Evolutionary conservation across 2,888 invertebrate species (phyloP), one percentile per base, ranked within the genome.

Genomic region (Ennomos fuscantarius): DNA sequence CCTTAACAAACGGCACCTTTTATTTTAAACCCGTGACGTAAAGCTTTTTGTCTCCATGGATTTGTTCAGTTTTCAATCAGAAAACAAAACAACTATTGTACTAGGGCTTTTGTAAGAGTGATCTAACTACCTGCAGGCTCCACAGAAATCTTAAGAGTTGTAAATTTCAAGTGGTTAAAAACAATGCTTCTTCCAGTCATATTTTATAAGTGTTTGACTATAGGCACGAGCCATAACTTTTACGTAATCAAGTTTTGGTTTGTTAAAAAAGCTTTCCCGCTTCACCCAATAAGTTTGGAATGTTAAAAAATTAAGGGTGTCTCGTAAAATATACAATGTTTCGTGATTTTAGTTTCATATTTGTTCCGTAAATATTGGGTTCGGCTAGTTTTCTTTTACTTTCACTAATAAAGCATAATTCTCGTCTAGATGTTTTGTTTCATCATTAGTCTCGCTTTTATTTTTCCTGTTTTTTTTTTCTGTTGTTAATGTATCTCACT

Each of bases 11-110:
- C 82, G 83, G 73, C 78, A 77, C 79, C 81, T 85, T 82, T 85
- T 83, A 85, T 85, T 87, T 87, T 79, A 84, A 84, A 79, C 70
- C 80, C 73, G 81, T 88, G 86, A 87, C 86, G 85, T 86, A 84
- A 86, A 84, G 68, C 72, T 64, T 77, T 81, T 83, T 82, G 80
- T 82, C 79, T 75, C 73, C 70, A 71, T 54, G 43, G 59, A 61
- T 62, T 69, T 72, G 78, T 81, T 78, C 66, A 66, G 56, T 60
- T 71, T 74, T 72, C 68, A 70, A 68, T 74, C 63, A 39, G 68
- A 68, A 77, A 73, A 76, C 72, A 77, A 80, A 76, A 73, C 65
- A 72, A 44, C 63, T 63, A 65, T 79, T 78, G 76, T 78, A 11
- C 15, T 41, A 11, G 24, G 39, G 40, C 53, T 72, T 70, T 72